phyloP scores from a whole-genome alignment of 2,888 invertebrate genomes.

The Rhamnusium bicolor region DNA sequence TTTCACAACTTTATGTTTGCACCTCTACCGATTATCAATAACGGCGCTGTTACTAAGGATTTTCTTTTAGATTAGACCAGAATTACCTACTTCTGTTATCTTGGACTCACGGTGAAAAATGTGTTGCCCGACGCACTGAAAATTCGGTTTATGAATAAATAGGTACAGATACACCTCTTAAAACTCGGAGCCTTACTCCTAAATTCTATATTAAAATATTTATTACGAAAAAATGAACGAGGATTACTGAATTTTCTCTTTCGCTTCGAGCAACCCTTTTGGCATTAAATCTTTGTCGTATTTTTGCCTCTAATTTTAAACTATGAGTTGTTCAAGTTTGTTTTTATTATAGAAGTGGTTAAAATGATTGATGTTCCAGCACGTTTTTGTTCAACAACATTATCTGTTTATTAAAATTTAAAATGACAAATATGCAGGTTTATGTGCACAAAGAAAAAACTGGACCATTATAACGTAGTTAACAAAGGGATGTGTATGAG shows the following conservation, averaged over 20 bases:
- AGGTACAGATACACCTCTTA: not conserved
- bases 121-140: not conserved
- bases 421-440: no score
- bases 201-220: conserved; percentile 19
- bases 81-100: conserved; percentile 20
- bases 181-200: not conserved
- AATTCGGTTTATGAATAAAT: conserved; percentile 17
- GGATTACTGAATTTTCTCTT: conserved; percentile 12
- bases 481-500: no score
- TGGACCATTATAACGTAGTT: no score
- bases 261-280: not conserved
- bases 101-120: conserved; percentile 12
- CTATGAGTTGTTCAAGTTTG: not conserved
- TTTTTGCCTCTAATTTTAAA: conserved; percentile 3
- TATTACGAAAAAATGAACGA: conserved; percentile 16
- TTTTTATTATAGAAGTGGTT: not conserved
- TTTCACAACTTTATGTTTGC: conserved; percentile 40
- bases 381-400: not conserved
- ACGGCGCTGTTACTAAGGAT: conserved; percentile 38
- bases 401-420: not conserved
- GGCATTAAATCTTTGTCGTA: conserved; percentile 5
- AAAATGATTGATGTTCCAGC: not conserved
- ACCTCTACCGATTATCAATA: conserved; percentile 42
- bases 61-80: conserved; percentile 34
- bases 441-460: no score